Evolutionary conservation across 1,140 invertebrate genomes (phyloP).

Genomic region (Bursaphelenchus mucronatus): DNA sequence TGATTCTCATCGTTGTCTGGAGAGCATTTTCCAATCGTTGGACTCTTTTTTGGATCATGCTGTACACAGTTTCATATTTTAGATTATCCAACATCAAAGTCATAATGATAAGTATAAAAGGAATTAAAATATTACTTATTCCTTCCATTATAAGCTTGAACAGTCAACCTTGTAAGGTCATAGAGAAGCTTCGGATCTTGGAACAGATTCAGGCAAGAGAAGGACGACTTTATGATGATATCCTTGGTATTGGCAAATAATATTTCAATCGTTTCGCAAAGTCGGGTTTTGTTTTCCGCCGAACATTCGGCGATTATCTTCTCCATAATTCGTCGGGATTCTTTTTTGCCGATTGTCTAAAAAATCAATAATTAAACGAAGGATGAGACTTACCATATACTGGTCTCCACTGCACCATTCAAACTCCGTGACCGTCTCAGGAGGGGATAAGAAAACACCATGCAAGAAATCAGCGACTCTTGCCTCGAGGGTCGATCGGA

Average conservation of each 20-base stretch:
- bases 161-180: slow-evolving; percentile 23
- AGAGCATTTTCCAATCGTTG: slow-evolving; percentile 28
- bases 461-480: slow-evolving; percentile 30
- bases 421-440: slow-evolving; percentile 21
- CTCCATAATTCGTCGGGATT: slow-evolving; percentile 26
- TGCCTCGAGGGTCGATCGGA: slow-evolving; percentile 15
- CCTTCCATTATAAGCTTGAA: slow-evolving; percentile 20
- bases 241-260: slow-evolving; percentile 24
- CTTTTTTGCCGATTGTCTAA: slow-evolving; percentile 20
- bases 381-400: slow-evolving; percentile 24
- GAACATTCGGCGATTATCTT: slow-evolving; percentile 31
- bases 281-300: slow-evolving; percentile 19
- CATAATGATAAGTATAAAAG: too few relatives aligned
- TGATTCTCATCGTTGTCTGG: slow-evolving; percentile 7
- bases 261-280: slow-evolving; percentile 24
- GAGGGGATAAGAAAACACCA: slow-evolving; percentile 28
- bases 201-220: slow-evolving; percentile 13
- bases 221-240: slow-evolving; percentile 7
- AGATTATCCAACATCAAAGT: background rate
- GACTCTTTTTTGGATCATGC: slow-evolving; percentile 23
- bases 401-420: slow-evolving; percentile 35
- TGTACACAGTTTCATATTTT: slow-evolving; percentile 6
- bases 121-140: slow-evolving; percentile 13
- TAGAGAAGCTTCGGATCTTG: slow-evolving; percentile 28
- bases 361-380: slow-evolving; percentile 11